Evolutionary conservation across 2,888 invertebrate species (phyloP).

Genomic region (Amphiduros pacificus): DNA sequence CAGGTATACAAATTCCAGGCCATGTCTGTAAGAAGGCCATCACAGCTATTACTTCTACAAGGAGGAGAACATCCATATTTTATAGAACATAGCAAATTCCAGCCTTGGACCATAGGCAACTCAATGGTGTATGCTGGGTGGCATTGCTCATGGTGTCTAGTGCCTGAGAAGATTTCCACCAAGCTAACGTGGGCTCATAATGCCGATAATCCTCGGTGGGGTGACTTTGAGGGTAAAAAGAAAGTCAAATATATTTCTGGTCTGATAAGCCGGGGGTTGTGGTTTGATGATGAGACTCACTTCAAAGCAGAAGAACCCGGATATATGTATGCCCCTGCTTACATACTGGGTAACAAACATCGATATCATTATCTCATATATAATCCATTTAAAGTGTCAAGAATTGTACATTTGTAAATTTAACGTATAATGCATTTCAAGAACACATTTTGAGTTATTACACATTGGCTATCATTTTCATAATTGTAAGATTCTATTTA

Average conservation of each 20-base stretch:
- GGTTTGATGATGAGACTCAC: background rate
- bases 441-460: no score
- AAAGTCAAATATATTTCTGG: background rate
- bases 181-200: slow-evolving; percentile 2
- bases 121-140: background rate
- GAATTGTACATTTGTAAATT: no score
- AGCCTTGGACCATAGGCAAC: background rate
- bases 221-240: background rate
- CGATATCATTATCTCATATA: no score
- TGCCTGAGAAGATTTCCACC: background rate
- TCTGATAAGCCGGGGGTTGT: background rate
- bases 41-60: background rate
- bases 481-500: no score
- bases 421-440: no score
- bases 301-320: no score
- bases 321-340: no score
- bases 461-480: no score
- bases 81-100: background rate
- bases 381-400: no score
- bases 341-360: no score
- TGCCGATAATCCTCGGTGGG: slow-evolving; percentile 7
- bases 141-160: slow-evolving; percentile 3
- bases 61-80: no score
- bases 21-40: background rate
- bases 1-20: background rate